These are phyloP conservation scores for Tragulus kanchil DNA, from an alignment of 2,113 vertebrate species.

Conservation along the genomic window DNA sequence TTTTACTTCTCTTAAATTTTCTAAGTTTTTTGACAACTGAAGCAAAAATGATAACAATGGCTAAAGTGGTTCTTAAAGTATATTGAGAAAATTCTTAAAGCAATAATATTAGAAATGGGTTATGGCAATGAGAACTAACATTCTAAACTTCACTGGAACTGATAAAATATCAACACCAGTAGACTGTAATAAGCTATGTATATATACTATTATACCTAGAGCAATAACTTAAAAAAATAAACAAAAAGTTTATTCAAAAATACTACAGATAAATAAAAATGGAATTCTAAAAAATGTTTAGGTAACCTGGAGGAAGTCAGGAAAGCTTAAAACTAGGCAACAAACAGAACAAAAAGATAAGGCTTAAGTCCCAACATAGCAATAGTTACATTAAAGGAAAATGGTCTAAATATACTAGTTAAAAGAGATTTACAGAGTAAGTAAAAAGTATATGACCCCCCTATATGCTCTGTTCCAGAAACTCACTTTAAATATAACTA, in stretches of 20 bases:
- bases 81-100: neutral
- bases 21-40: constrained; percentile 2
- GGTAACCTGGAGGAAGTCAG: neutral
- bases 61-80: neutral
- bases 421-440: neutral
- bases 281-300: neutral
- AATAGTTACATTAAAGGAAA: neutral
- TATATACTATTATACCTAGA: neutral
- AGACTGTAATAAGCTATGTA: neutral
- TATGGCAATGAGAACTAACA: constrained; percentile 5
- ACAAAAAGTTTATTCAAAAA: neutral
- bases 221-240: neutral
- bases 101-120: neutral
- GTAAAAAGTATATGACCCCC: neutral
- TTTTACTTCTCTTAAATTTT: constrained; percentile 33
- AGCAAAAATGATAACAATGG: constrained; percentile 26
- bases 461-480: neutral
- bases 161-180: neutral
- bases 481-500: neutral
- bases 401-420: neutral
- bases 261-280: neutral
- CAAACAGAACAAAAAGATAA: neutral
- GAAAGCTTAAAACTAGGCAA: neutral
- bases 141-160: neutral
- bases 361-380: neutral